Percentiles rank a stretch among this genome's conserved stretches.
These are phyloP conservation scores for Micrasema minimum DNA, from an alignment of 1,140 invertebrate species.

Conservation along the genomic window DNA sequence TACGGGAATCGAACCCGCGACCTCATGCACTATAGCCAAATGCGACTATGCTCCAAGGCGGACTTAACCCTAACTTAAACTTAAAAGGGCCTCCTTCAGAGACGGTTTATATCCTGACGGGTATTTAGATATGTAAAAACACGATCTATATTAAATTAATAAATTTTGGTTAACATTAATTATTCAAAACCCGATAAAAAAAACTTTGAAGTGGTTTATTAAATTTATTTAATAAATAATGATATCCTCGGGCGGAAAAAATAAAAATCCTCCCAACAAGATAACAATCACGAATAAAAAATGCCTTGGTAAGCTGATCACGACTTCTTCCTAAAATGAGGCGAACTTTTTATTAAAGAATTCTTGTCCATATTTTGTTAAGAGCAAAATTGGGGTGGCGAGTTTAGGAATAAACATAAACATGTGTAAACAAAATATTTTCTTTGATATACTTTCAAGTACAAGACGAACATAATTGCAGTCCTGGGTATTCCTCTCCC, in stretches of 20 bases:
- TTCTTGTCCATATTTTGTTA: conserved; percentile 20
- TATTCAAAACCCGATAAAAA: not conserved
- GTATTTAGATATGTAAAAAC: too few relatives aligned
- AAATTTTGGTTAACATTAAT: too few relatives aligned
- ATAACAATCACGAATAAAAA: conserved; percentile 22
- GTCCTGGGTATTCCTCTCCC: conserved; percentile 18
- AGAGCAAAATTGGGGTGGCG: conserved; percentile 18
- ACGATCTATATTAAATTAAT: too few relatives aligned
- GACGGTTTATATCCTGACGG: too few relatives aligned
- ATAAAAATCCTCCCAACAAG: not conserved
- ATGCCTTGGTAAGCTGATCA: conserved; percentile 22
- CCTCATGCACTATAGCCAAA: too few relatives aligned
- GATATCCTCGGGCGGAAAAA: not conserved
- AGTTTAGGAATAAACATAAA: conserved; percentile 18
- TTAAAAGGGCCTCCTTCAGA: too few relatives aligned
- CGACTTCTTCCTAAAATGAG: conserved; percentile 16
- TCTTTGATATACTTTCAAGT: conserved; percentile 22
- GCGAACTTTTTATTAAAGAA: conserved; percentile 27
- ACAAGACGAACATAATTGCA: conserved; percentile 30
- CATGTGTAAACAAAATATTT: conserved; percentile 37
- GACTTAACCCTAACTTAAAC: too few relatives aligned
- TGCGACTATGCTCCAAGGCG: too few relatives aligned
- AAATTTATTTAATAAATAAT: conserved; percentile 16
- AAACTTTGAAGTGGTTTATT: not conserved
- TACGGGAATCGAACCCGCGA: too few relatives aligned